Percentiles rank a stretch among this genome's conserved stretches.
Conservation (phyloP, 2,113 vertebrate species). For the Neolamprologus falcicula region DNA sequence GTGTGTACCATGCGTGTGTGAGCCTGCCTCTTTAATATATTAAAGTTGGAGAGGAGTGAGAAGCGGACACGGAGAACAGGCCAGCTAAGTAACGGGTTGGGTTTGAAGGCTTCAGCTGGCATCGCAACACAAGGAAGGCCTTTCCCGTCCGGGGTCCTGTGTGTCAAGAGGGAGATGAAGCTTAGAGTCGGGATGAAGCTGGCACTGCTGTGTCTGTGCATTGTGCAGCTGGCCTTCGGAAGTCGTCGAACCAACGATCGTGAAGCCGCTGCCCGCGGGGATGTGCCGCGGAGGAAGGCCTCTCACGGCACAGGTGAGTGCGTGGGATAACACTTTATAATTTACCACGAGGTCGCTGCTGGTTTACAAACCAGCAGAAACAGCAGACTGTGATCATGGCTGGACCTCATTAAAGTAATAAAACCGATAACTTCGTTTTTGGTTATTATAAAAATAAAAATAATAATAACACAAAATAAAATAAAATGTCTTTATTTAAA, state of each 20-base stretch:
- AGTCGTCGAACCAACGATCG: background rate
- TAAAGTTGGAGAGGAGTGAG: background rate
- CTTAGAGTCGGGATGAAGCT: conserved; percentile 5
- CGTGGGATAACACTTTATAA: background rate
- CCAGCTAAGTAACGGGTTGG: background rate
- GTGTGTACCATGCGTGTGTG: background rate
- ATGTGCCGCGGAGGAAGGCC: background rate
- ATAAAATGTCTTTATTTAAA: rapidly evolving
- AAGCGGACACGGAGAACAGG: background rate
- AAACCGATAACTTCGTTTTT: background rate
- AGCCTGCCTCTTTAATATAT: conserved; percentile 2
- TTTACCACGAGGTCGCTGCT: background rate
- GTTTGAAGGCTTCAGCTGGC: background rate
- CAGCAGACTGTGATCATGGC: background rate
- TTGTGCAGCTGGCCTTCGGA: background rate
- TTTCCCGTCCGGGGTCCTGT: background rate
- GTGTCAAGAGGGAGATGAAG: background rate
- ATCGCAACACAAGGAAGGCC: background rate
- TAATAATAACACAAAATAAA: background rate
- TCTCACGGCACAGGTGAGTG: conserved; percentile 15
- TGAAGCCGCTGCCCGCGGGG: background rate
- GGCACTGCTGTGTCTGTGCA: background rate
- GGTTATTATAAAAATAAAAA: background rate
- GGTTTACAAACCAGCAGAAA: background rate
- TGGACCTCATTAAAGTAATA: background rate